Evolutionary conservation across 2,888 invertebrate genomes (phyloP).

Genomic region (Acanthoscelides obtectus): DNA sequence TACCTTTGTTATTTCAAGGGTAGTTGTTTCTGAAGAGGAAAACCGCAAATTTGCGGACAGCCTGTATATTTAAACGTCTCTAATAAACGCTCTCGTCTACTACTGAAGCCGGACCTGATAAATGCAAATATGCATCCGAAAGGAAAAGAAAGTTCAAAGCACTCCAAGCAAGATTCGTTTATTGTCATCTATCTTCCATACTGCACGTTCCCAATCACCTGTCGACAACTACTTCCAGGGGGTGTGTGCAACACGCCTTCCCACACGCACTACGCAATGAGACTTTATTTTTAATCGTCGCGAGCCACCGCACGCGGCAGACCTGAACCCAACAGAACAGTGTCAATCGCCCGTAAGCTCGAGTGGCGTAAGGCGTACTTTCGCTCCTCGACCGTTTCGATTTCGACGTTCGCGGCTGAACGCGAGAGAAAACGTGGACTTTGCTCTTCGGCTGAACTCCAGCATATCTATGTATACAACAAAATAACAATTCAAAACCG

Average conservation of each 20-base stretch:
- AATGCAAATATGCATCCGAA: background rate
- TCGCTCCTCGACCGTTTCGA: background rate
- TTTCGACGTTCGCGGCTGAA: background rate
- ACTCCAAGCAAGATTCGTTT: background rate
- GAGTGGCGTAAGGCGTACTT: background rate
- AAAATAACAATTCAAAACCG: conserved; percentile 14
- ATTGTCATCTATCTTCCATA: background rate
- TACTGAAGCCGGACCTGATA: too few species aligned
- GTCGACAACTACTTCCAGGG: background rate
- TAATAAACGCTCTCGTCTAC: too few species aligned
- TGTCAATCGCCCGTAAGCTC: background rate
- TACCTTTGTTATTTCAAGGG: too few species aligned
- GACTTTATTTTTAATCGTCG: background rate
- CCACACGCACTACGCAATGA: background rate
- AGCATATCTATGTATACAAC: conserved; percentile 15
- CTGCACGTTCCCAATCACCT: background rate
- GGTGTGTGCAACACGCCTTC: background rate
- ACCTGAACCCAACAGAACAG: background rate
- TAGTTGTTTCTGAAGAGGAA: too few species aligned
- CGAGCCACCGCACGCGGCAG: background rate
- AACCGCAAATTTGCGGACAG: too few species aligned
- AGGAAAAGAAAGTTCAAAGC: background rate
- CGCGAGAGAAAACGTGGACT: conserved; percentile 26
- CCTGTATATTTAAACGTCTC: too few species aligned
- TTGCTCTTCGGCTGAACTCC: conserved; percentile 28